Evolutionary conservation across 2,113 vertebrate species (phyloP).

Genomic region (Hippolais icterina): DNA sequence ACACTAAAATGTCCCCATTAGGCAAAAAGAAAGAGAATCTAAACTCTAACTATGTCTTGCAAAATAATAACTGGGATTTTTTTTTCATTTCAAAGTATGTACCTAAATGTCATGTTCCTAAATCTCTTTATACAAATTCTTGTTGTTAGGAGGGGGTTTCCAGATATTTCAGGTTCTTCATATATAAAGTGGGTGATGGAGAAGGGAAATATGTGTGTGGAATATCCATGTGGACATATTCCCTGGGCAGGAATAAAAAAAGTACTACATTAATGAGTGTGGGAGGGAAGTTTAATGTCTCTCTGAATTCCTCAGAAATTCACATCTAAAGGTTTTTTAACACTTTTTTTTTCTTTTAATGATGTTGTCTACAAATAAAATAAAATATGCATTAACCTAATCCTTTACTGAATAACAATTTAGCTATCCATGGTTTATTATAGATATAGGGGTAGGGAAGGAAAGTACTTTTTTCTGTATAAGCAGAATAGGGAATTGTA

Average conservation of each 20-base stretch:
- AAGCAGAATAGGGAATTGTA: not conserved
- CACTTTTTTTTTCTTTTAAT: not conserved
- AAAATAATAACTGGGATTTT: not conserved
- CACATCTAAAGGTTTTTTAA: not conserved
- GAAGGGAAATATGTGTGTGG: accelerated
- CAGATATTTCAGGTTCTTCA: not conserved
- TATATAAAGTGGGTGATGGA: not conserved
- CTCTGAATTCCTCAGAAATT: not conserved
- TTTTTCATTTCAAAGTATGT: not conserved
- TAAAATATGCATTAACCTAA: not conserved
- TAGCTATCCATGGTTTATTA: not conserved
- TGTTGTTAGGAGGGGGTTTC: not conserved
- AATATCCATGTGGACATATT: accelerated
- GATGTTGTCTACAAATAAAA: not conserved
- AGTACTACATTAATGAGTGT: accelerated
- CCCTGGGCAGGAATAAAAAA: not conserved
- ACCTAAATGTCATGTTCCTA: not conserved
- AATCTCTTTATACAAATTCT: not conserved
- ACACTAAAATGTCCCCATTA: not conserved
- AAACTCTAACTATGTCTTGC: not conserved
- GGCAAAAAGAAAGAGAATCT: not conserved
- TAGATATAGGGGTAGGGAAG: not conserved
- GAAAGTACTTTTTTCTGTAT: not conserved
- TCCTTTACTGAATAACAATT: not conserved
- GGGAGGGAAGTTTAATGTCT: not conserved